Evolutionary conservation across 1,140 invertebrate genomes (phyloP), one percentile per base, ranked within the genome.

Genomic region (Diprion similis): DNA sequence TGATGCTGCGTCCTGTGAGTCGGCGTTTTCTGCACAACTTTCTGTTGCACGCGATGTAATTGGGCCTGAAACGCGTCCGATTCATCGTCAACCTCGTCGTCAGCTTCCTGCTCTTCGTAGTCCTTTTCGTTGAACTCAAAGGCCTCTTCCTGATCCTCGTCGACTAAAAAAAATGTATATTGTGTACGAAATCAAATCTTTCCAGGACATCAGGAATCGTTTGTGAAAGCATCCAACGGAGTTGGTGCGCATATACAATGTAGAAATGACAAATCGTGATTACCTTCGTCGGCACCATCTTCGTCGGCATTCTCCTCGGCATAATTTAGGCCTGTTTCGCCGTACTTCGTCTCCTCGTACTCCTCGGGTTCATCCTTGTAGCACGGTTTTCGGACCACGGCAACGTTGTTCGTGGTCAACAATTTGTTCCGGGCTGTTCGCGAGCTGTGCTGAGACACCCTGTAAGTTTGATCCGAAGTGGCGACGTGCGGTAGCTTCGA

Each of bases 1-100:
- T 15, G 11, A 13, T 74, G 68, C 15, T 68, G 66, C 18, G 66
- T 13, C 18, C 66, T 18, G 15, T 10, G 66, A 19, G 11, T 18
- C 37, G 37, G 11, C 18, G 17, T 13, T 18, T 18, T 45, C 10
- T 68, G 15, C 17, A 68, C 19, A 11, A 11, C 6, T 0, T 45
- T 11, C 37, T 45, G 66, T 18, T 15, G 11, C 66, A 18, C 13
- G 66, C 66, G 66, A 45, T 68, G 74, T 46, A 72, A 47, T 47
- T 72, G 46, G 37, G 24, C 8, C 1, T 59, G 51, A 59, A 18
- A 46, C 64, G 48, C 46, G 77, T 80, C 79, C 10, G 78, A 81
- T 70, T 80, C 80, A 9, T 81, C 80, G 15, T 81, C 81, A 46
- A 78, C 72, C 17, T 82, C 80, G 37, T 82, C 80, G 37, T 82